phyloP scores from a whole-genome alignment of 2,113 vertebrate genomes.

The Arizona elegans region DNA sequence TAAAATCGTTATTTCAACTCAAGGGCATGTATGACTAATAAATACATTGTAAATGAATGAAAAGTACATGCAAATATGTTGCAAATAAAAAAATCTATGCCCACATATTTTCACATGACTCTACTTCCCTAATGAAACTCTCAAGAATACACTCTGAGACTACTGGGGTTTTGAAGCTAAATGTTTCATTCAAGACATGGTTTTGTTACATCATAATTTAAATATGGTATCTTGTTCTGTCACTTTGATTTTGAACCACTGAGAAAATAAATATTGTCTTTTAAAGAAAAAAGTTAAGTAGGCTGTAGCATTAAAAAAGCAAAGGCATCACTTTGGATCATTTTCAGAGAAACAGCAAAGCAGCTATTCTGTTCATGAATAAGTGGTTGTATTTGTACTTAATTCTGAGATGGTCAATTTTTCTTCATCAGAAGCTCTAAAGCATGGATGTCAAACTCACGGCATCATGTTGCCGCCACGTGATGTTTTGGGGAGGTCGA shows the following conservation, averaged over 20 bases:
- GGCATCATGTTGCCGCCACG: rapidly evolving
- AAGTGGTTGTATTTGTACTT: constrained; percentile 43
- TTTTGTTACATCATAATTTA: neutral
- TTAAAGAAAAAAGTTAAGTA: neutral
- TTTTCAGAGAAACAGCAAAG: constrained; percentile 43
- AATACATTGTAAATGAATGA: neutral
- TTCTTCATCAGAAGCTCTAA: constrained; percentile 10
- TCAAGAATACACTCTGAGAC: neutral
- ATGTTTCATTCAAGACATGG: neutral
- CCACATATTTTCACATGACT: neutral
- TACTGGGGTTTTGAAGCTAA: neutral
- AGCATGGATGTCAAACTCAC: no score
- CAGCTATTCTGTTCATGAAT: constrained; percentile 21
- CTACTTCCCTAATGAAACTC: neutral
- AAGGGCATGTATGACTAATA: neutral
- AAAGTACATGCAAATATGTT: neutral
- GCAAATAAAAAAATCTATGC: neutral
- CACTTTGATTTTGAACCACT: constrained; percentile 20
- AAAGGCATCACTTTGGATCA: constrained; percentile 25
- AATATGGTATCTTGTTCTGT: neutral
- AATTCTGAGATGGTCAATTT: constrained; percentile 34
- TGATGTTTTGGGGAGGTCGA: no score
- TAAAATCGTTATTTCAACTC: neutral
- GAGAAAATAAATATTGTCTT: neutral
- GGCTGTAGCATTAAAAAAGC: constrained; percentile 10